Conservation (phyloP, 2,797 vertebrate species). For the Danio kyathit region DNA sequence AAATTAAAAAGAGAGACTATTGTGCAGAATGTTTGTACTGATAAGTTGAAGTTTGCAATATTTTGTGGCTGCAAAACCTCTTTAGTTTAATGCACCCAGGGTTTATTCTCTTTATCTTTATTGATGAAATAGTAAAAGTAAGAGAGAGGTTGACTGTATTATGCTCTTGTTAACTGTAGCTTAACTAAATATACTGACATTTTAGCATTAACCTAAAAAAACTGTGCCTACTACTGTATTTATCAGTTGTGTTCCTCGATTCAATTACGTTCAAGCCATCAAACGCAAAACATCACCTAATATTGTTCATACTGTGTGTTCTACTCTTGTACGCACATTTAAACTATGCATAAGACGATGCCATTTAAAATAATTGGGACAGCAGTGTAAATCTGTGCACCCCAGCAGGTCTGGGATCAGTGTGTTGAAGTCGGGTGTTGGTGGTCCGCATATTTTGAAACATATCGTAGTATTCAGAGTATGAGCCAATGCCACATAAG, state of each 20-base stretch:
- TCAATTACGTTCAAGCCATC: not conserved
- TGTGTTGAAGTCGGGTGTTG: slow-evolving; percentile 35
- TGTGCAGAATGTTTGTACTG: slow-evolving; percentile 24
- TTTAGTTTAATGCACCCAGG: slow-evolving; percentile 16
- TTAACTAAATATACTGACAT: slow-evolving; percentile 31
- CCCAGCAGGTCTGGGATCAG: slow-evolving; percentile 65
- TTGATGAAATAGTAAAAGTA: slow-evolving; percentile 22
- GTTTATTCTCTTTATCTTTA: slow-evolving; percentile 28
- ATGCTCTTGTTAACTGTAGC: slow-evolving; percentile 38
- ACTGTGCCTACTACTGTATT: slow-evolving; percentile 35
- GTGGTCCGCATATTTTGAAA: slow-evolving; percentile 39
- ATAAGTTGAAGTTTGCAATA: slow-evolving; percentile 40
- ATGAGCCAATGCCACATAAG: slow-evolving; percentile 51
- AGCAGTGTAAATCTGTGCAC: slow-evolving; percentile 25
- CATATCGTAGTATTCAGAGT: slow-evolving; percentile 37
- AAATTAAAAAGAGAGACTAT: slow-evolving; percentile 31
- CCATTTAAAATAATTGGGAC: slow-evolving; percentile 42
- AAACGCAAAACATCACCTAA: slow-evolving; percentile 1
- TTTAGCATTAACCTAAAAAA: slow-evolving; percentile 46
- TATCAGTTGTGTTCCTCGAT: slow-evolving; percentile 6
- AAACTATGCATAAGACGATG: slow-evolving; percentile 50
- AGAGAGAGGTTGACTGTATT: slow-evolving; percentile 31
- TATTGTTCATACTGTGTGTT: not conserved
- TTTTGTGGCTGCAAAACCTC: slow-evolving; percentile 31
- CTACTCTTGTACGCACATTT: slow-evolving; percentile 33